phyloP scores from a whole-genome alignment of 2,797 vertebrate genomes.

The Rhincodon typus region DNA sequence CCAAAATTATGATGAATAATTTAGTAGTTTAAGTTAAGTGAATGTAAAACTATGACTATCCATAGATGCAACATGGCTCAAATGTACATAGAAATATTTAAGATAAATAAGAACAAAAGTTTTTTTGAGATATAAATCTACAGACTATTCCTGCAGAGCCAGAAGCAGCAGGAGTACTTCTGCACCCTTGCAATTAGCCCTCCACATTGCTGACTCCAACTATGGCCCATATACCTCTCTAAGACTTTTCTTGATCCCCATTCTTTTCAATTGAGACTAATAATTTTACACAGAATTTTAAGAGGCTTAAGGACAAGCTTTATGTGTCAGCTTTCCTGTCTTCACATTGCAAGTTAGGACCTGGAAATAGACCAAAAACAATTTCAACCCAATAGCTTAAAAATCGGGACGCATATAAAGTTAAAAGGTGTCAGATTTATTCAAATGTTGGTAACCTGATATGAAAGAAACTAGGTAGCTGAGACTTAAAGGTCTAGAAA shows the following conservation, averaged over 20 bases:
- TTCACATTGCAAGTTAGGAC: neutral
- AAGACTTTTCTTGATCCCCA: too few relatives aligned
- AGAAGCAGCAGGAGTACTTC: neutral
- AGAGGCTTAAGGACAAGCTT: neutral
- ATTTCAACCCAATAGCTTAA: neutral
- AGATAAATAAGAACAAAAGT: too few relatives aligned
- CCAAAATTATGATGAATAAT: neutral
- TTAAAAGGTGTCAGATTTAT: neutral
- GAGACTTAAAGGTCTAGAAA: neutral
- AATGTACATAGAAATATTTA: neutral
- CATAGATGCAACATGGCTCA: too few relatives aligned
- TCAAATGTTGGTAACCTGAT: neutral
- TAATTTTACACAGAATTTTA: neutral
- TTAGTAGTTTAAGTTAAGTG: neutral
- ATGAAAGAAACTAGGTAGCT: neutral
- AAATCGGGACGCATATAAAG: neutral
- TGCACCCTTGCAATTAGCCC: neutral
- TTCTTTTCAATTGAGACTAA: neutral
- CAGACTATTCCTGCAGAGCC: neutral
- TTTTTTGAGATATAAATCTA: neutral
- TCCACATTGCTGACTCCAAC: neutral
- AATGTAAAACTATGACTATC: neutral
- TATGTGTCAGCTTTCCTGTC: neutral
- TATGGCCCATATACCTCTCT: neutral
- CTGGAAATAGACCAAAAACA: neutral